phyloP scores from a whole-genome alignment of 2,797 vertebrate species.

The Acanthurus tractus region DNA sequence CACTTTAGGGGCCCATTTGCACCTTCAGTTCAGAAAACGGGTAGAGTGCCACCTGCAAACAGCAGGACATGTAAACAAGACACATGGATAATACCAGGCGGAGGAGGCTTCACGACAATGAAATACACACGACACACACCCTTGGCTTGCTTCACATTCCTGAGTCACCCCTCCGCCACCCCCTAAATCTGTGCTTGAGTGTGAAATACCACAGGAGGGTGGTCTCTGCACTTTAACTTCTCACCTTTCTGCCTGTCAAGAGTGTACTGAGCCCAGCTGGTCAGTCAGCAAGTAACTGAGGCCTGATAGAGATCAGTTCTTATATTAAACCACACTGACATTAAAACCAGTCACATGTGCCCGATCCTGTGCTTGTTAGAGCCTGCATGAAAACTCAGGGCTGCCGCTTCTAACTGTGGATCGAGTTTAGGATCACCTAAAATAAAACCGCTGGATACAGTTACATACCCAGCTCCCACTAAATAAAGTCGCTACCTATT shows the following conservation, averaged over 20 bases:
- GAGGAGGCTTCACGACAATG: slow-evolving; percentile 43
- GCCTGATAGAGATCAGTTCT: slow-evolving; percentile 74
- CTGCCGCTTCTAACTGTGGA: slow-evolving; percentile 63
- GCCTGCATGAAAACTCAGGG: slow-evolving; percentile 68
- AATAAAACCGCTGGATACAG: slow-evolving; percentile 87
- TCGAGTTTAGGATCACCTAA: slow-evolving; percentile 83
- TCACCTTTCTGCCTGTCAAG: slow-evolving; percentile 60
- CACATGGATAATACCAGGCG: slow-evolving; percentile 46
- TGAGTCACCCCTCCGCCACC: slow-evolving; percentile 57
- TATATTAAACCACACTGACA: slow-evolving; percentile 84
- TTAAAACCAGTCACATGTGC: slow-evolving; percentile 82
- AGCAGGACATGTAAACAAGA: slow-evolving; percentile 70
- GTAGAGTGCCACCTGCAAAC: slow-evolving; percentile 43
- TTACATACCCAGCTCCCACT: slow-evolving; percentile 84
- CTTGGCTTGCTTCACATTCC: slow-evolving; percentile 65
- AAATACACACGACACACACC: slow-evolving; percentile 62
- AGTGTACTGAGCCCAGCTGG: slow-evolving; percentile 58
- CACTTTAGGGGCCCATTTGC: slow-evolving; percentile 31
- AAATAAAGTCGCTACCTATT: slow-evolving; percentile 86
- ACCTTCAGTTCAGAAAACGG: slow-evolving; percentile 45
- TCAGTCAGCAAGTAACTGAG: slow-evolving; percentile 68
- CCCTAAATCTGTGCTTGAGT: slow-evolving; percentile 67
- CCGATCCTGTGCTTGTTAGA: slow-evolving; percentile 43
- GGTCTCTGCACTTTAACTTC: slow-evolving; percentile 74
- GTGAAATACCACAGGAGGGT: slow-evolving; percentile 82